Percentiles rank a stretch among this genome's conserved stretches.
These are phyloP conservation scores for Uropsilus gracilis DNA, from an alignment of 2,113 vertebrate genomes.

Conservation along the genomic window DNA sequence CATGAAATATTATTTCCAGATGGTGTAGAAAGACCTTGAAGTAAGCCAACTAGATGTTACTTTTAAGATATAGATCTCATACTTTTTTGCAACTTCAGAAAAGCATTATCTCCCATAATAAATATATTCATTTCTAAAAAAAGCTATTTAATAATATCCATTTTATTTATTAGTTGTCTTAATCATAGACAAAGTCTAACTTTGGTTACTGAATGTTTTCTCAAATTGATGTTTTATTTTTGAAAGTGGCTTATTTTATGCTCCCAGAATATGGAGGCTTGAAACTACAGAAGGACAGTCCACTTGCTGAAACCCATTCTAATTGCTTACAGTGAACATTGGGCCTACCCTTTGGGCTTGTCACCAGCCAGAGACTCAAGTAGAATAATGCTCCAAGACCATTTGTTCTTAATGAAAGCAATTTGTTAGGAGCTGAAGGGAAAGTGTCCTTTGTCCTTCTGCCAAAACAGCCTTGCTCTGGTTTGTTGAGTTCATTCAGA, in stretches of 20 bases:
- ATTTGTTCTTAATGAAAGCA: slow-evolving; percentile 84
- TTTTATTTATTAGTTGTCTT: slow-evolving; percentile 11
- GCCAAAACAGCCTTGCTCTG: slow-evolving; percentile 72
- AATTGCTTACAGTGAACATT: slow-evolving; percentile 59
- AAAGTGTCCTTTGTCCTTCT: slow-evolving; percentile 82
- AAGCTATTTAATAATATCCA: neutral
- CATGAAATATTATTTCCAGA: neutral
- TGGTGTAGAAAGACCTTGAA: slow-evolving; percentile 46
- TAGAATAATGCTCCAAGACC: slow-evolving; percentile 79
- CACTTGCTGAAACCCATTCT: neutral
- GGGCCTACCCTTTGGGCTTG: slow-evolving; percentile 60
- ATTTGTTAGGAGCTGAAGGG: slow-evolving; percentile 82
- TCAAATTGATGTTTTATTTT: neutral
- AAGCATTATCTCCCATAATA: neutral
- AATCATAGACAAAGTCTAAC: neutral
- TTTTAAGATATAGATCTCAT: neutral
- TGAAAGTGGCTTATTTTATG: neutral
- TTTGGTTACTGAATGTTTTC: neutral
- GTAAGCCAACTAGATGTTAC: neutral
- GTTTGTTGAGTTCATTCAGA: slow-evolving; percentile 70
- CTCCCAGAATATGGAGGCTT: neutral
- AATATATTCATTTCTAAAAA: neutral
- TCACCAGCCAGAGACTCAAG: slow-evolving; percentile 39
- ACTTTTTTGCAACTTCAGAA: slow-evolving; percentile 61
- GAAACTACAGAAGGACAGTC: neutral